Evolutionary conservation across 2,113 vertebrate species (phyloP).

Genomic region (Helogale parvula): DNA sequence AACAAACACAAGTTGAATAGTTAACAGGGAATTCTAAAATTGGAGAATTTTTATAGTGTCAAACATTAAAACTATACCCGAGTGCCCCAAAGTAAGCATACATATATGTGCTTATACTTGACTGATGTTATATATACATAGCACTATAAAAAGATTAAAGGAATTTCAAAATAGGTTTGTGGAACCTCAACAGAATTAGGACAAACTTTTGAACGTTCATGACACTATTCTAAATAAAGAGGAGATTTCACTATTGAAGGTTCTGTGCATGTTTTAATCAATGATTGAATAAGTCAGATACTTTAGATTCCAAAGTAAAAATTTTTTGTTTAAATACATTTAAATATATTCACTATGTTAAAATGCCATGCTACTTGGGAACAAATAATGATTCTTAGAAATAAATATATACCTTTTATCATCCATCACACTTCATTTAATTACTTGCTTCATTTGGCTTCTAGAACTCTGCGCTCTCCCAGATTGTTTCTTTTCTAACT

Average conservation of each 20-base stretch:
- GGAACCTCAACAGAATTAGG: slow-evolving; percentile 5
- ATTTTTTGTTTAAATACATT: background rate
- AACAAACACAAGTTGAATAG: background rate
- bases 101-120: background rate
- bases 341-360: background rate
- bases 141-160: background rate
- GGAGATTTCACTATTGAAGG: background rate
- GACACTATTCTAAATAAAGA: background rate
- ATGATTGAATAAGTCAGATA: background rate
- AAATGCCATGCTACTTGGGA: background rate
- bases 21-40: background rate
- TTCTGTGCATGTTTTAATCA: background rate
- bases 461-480: background rate
- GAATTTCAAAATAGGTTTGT: slow-evolving; percentile 18
- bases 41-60: background rate
- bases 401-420: background rate
- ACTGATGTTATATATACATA: background rate
- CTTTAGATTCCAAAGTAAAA: background rate
- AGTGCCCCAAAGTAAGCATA: background rate
- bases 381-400: background rate
- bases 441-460: background rate
- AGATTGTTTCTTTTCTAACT: background rate
- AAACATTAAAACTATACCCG: background rate
- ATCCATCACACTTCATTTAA: background rate
- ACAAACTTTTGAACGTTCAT: background rate